phyloP scores from a whole-genome alignment of 2,888 invertebrate species.

The Tetrapedia diversipes region DNA sequence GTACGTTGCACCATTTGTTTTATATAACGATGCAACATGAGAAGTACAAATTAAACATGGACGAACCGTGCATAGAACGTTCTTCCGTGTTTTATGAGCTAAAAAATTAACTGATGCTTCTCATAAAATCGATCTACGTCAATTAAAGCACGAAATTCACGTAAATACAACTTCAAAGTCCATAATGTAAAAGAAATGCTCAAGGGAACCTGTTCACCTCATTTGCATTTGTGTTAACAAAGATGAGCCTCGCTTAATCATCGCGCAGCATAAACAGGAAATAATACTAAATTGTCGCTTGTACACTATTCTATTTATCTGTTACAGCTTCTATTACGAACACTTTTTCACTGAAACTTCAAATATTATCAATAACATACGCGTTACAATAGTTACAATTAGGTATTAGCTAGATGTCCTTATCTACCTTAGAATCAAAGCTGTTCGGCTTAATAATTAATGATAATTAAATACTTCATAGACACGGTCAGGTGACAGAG shows the following conservation, averaged over 20 bases:
- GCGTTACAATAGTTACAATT: not conserved
- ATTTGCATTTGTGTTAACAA: too few relatives aligned
- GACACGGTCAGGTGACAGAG: not conserved
- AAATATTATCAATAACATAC: conserved; percentile 7
- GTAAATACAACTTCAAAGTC: not conserved
- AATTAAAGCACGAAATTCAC: not conserved
- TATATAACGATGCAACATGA: too few relatives aligned
- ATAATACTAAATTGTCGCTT: not conserved
- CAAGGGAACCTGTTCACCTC: not conserved
- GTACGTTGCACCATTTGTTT: too few relatives aligned
- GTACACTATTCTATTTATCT: too few relatives aligned
- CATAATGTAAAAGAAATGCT: not conserved
- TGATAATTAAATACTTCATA: too few relatives aligned
- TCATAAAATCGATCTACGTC: not conserved
- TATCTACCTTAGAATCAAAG: not conserved
- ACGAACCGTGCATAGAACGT: not conserved
- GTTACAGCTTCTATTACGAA: too few relatives aligned
- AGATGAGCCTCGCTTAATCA: not conserved
- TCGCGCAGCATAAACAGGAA: not conserved
- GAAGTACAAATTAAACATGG: not conserved
- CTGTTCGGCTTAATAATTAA: not conserved
- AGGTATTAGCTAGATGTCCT: not conserved
- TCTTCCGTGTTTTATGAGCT: not conserved
- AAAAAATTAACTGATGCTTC: not conserved
- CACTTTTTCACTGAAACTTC: not conserved